Evolutionary conservation across 1,140 invertebrate species (phyloP).

Genomic region (Dendrolimus kikuchii): DNA sequence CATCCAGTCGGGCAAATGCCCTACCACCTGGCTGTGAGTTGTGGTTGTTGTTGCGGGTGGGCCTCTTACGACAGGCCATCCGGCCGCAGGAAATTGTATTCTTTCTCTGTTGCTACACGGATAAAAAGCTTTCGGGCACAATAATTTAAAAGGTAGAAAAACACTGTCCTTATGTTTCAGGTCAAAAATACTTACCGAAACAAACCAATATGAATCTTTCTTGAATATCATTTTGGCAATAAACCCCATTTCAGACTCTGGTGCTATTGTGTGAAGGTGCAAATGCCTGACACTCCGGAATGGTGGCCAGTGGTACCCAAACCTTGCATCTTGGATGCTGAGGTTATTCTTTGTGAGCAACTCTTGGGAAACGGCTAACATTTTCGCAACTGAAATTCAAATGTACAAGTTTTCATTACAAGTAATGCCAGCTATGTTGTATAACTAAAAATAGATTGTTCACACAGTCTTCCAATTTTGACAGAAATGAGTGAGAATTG

Average conservation of each 20-base stretch:
- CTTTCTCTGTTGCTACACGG: no score
- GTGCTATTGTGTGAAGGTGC: conserved; percentile 91
- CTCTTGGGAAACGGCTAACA: conserved; percentile 74
- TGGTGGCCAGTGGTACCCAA: conserved; percentile 94
- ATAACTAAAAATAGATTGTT: no score
- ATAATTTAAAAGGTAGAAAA: not conserved
- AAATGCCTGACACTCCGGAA: conserved; percentile 89
- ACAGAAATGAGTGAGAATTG: no score
- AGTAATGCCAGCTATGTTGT: not conserved
- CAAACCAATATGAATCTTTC: conserved; percentile 88
- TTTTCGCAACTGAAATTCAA: conserved; percentile 36
- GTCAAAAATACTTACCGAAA: conserved; percentile 76
- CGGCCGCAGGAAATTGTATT: no score
- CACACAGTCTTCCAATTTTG: no score
- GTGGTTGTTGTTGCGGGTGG: no score
- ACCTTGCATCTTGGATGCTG: conserved; percentile 73
- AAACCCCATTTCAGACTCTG: conserved; percentile 82
- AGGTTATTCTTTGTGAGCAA: conserved; percentile 74
- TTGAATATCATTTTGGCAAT: conserved; percentile 80
- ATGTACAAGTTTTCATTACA: not conserved
- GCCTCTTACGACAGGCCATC: no score
- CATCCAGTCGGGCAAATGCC: no score
- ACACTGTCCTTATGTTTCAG: not conserved
- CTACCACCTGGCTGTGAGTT: no score
- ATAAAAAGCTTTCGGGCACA: no score